A percentile compares a stretch with the other conserved stretches of the same genome.
These are phyloP conservation scores for Myotis pilosus DNA, from an alignment of 2,797 vertebrate genomes.

Conservation along the genomic window DNA sequence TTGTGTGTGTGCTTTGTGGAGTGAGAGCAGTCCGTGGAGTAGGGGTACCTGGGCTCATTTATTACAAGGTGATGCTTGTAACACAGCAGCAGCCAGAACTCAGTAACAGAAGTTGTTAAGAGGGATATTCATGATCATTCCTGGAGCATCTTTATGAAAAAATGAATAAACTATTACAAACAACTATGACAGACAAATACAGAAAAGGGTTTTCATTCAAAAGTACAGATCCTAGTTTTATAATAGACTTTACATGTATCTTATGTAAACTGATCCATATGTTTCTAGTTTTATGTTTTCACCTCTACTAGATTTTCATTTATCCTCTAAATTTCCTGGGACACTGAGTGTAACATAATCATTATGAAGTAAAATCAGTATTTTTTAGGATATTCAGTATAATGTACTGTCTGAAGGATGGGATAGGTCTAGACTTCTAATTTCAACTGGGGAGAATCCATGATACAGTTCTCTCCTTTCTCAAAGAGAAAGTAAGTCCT, in stretches of 20 bases:
- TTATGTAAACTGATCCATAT: neutral
- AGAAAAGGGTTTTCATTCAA: neutral
- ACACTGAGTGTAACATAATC: neutral
- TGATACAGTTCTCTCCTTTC: neutral
- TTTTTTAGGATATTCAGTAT: neutral
- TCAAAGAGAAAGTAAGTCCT: neutral
- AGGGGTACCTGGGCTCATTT: neutral
- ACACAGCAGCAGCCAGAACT: neutral
- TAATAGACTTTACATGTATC: neutral
- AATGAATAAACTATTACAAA: neutral
- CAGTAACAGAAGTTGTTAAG: neutral
- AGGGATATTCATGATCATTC: neutral
- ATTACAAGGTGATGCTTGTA: neutral
- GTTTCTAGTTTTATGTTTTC: neutral
- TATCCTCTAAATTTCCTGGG: neutral
- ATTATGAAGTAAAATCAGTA: neutral
- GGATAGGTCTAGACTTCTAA: neutral
- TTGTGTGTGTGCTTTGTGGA: neutral
- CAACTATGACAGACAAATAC: neutral
- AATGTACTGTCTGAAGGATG: neutral
- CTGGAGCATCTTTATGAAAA: neutral
- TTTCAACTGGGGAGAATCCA: neutral
- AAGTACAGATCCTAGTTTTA: neutral
- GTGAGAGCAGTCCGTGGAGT: neutral
- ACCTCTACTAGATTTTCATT: neutral